Evolutionary conservation across 64 coral and sea anemone species (phyloP).

Genomic region (Hydrozoanthus tunicans): DNA sequence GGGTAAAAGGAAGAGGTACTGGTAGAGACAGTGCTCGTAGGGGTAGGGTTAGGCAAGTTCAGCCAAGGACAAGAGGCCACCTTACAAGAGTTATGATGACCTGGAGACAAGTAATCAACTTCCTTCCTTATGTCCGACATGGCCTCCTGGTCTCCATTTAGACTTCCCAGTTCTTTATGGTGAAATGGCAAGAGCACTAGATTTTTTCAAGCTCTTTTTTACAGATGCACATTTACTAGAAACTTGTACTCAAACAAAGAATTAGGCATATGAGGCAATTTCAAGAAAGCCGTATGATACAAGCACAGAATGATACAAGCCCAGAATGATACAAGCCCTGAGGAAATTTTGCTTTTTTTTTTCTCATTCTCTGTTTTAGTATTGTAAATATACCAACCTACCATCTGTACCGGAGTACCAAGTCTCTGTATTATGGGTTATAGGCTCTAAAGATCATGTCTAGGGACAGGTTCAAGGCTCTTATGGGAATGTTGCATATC

Average conservation of each 20-base stretch:
- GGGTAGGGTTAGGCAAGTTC: too few species aligned
- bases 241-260: slow-evolving; percentile 56
- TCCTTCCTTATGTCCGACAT: not conserved
- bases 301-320: slow-evolving; percentile 46
- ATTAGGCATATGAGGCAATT: slow-evolving; percentile 43
- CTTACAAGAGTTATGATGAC: slow-evolving; percentile 30
- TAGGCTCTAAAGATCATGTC: not conserved
- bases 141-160: not conserved
- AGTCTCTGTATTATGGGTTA: not conserved
- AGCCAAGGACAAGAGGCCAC: not conserved
- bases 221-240: slow-evolving; percentile 12
- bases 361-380: slow-evolving; percentile 56
- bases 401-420: not conserved
- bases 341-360: slow-evolving; percentile 54
- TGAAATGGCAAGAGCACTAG: slow-evolving; percentile 31
- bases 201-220: slow-evolving; percentile 60
- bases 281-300: slow-evolving; percentile 19
- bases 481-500: slow-evolving; percentile 62
- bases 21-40: not conserved
- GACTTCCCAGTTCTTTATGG: slow-evolving; percentile 1
- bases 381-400: slow-evolving; percentile 35
- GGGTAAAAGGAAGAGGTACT: not conserved
- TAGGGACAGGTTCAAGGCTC: slow-evolving; percentile 46
- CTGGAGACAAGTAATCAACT: slow-evolving; percentile 37
- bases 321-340: slow-evolving; percentile 50